Percentiles rank a stretch among this genome's conserved stretches.
These are phyloP conservation scores for Phytoseiulus persimilis DNA, from an alignment of 2,888 invertebrate species.

Conservation along the genomic window DNA sequence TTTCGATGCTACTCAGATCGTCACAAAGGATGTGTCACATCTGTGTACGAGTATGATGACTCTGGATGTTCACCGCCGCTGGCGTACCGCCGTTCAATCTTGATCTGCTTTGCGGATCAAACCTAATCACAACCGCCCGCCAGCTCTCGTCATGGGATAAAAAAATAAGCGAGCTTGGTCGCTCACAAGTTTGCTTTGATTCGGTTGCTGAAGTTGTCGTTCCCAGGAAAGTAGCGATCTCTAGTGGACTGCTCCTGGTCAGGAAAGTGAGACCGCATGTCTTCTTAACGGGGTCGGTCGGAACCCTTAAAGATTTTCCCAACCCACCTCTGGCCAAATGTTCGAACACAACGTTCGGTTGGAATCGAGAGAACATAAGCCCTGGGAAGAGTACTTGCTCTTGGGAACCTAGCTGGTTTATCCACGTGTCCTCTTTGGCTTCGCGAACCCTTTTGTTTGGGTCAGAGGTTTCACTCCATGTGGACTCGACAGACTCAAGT, in stretches of 20 bases:
- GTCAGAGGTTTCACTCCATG: background rate
- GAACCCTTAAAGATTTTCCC: too few relatives aligned
- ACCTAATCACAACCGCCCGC: background rate
- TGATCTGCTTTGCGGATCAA: background rate
- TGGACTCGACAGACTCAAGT: background rate
- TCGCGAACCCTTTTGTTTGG: background rate
- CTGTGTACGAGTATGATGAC: background rate
- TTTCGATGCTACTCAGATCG: background rate
- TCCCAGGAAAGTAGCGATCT: background rate
- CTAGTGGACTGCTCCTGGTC: too few relatives aligned
- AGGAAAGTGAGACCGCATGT: too few relatives aligned
- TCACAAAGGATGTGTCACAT: background rate
- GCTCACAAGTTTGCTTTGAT: background rate
- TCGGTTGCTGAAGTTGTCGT: background rate
- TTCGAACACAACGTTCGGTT: too few relatives aligned
- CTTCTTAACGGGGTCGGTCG: too few relatives aligned
- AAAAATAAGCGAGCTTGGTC: background rate
- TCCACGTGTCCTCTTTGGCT: background rate
- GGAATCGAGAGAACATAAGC: background rate
- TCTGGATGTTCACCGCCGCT: background rate
- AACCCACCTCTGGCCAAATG: too few relatives aligned
- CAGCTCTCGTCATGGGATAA: background rate
- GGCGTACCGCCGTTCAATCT: background rate
- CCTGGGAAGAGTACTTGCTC: background rate
- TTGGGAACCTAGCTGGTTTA: background rate